Evolutionary conservation across 2,797 vertebrate species (phyloP), one percentile per base, ranked within the genome.

Genomic region (Salarias fasciatus): DNA sequence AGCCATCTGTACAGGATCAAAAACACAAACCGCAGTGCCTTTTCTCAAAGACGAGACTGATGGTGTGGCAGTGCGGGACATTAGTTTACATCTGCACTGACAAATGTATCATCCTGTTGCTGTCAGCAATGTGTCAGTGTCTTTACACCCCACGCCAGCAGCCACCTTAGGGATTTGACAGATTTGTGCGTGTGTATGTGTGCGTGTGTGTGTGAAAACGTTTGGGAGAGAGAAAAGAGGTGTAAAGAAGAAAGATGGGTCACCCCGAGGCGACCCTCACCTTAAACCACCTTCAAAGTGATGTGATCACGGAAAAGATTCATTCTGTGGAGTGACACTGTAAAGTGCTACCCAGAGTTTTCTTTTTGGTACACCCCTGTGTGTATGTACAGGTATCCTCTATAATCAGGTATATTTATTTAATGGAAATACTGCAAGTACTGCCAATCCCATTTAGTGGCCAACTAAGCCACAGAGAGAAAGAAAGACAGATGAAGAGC

Each of bases 101-200:
- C 77, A 75, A 66, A 80, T 85, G 44, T 64, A 75, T 83, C 72
- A 83, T 67, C 46, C 52, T 15, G 56, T 38, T 35, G 70, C 60
- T 68, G 72, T 79, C 75, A 65, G 70, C 65, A 73, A 49, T 75
- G 42, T 75, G 70, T 72, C 75, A 77, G 37, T 74, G 72, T 72
- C 55, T 48, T 40, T 14, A 59, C 61, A 63, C 44, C 62, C 51
- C n/a, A 37, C 55, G 67, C 56, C 61, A 53, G 55, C 65, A 64
- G 71, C 55, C 38, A 58, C 63, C 53, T 5, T 53, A 1, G 65
- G 44, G 63, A 52, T 33, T 43, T 66, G 79, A 80, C 58, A 73
- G 74, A 80, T 77, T 44, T 24, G 40, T 24, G 18, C 24, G 18
- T 18, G 18, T 3, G 18, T 24, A 18, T 3, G 18, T 24, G 2